These are phyloP conservation scores for Sminthurides aquaticus DNA, from an alignment of 2,888 invertebrate species.

Conservation along the genomic window DNA sequence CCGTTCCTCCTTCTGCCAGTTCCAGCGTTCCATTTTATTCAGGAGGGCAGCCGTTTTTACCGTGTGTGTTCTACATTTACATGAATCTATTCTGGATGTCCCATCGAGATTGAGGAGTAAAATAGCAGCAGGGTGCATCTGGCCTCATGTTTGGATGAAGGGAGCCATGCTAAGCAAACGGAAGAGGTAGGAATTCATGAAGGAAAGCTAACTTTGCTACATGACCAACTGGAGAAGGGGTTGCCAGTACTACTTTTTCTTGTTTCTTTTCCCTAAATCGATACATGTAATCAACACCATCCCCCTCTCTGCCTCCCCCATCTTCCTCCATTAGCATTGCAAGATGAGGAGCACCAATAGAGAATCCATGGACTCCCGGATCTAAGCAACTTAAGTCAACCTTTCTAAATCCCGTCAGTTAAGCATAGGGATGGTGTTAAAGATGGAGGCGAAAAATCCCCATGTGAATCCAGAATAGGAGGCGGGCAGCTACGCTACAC, in stretches of 20 bases:
- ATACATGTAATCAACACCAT: constrained; percentile 28
- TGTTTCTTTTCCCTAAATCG: constrained; percentile 14
- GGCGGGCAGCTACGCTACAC: neutral
- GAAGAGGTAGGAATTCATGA: too few relatives aligned
- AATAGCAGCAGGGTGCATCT: constrained; percentile 42
- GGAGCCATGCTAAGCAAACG: too few relatives aligned
- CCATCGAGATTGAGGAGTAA: constrained; percentile 36
- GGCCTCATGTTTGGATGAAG: constrained; percentile 3
- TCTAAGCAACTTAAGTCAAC: too few relatives aligned
- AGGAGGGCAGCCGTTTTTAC: neutral
- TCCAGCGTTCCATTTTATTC: neutral
- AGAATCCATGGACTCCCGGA: neutral
- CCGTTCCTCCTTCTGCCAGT: too few relatives aligned
- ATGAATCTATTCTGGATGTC: constrained; percentile 24
- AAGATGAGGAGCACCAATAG: constrained; percentile 6
- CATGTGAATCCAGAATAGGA: neutral
- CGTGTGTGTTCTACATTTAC: constrained; percentile 8
- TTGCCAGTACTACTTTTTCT: neutral
- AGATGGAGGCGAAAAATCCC: neutral
- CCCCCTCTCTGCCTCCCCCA: constrained; percentile 26
- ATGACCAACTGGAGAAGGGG: neutral
- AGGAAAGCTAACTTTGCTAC: neutral
- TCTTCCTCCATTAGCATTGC: constrained; percentile 14
- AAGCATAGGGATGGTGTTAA: neutral
- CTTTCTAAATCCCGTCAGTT: too few relatives aligned